Conservation (phyloP, 1,140 invertebrate species). For the Cydia amplana region DNA sequence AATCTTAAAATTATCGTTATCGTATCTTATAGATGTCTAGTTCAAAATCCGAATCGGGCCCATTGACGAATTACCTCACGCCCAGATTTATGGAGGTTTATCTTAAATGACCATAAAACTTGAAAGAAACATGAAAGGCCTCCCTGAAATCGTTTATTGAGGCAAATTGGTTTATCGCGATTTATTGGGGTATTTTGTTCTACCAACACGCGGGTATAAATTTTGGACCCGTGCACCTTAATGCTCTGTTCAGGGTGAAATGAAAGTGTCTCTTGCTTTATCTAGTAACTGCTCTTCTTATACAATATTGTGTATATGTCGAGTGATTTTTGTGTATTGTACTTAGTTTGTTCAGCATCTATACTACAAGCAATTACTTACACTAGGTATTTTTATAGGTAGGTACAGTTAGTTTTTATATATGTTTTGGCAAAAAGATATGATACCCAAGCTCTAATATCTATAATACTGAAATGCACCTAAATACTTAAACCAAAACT, state of each 20-base stretch:
- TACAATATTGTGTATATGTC: neutral
- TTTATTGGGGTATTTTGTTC: slow-evolving; percentile 36
- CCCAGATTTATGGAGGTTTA: slow-evolving; percentile 37
- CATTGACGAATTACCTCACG: slow-evolving; percentile 34
- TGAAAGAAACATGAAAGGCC: slow-evolving; percentile 33
- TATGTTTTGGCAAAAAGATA: too few species aligned
- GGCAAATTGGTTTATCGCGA: slow-evolving; percentile 37
- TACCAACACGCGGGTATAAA: slow-evolving; percentile 15
- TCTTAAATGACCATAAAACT: slow-evolving; percentile 40
- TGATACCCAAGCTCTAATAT: too few species aligned
- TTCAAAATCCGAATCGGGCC: too few species aligned
- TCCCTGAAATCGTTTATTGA: slow-evolving; percentile 38
- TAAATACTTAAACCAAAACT: too few species aligned
- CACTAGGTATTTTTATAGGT: too few species aligned
- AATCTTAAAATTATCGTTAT: too few species aligned
- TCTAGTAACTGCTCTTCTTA: neutral
- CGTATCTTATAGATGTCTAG: too few species aligned
- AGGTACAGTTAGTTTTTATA: too few species aligned
- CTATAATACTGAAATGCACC: too few species aligned
- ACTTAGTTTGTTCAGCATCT: too few species aligned
- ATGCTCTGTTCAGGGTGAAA: slow-evolving; percentile 10
- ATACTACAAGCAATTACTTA: too few species aligned
- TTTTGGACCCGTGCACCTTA: slow-evolving; percentile 18
- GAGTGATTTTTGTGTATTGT: neutral
- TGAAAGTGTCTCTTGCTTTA: neutral